Percentiles rank a stretch among this genome's conserved stretches.
These are phyloP conservation scores for Lycaon pictus DNA, from an alignment of 2,113 vertebrate species.

Conservation along the genomic window DNA sequence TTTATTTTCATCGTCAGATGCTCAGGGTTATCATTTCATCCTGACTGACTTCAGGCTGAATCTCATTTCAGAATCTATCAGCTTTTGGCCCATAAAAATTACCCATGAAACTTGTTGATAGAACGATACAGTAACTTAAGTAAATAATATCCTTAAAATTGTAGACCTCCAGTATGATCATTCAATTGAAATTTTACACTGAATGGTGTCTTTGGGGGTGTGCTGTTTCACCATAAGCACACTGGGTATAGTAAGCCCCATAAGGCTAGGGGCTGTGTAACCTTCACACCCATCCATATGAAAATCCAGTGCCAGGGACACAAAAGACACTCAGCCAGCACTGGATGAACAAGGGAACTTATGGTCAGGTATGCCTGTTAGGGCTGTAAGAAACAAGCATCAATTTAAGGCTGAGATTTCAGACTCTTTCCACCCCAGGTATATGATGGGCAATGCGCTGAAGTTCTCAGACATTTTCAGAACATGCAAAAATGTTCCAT, in stretches of 20 bases:
- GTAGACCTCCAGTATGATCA: neutral
- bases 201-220: neutral
- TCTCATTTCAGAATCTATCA: conserved; percentile 46
- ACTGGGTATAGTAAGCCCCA: neutral
- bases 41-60: conserved; percentile 4
- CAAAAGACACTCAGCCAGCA: neutral
- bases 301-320: neutral
- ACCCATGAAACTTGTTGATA: neutral
- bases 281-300: neutral
- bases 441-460: neutral
- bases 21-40: conserved; percentile 33
- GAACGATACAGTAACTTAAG: neutral
- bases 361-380: neutral
- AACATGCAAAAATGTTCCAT: neutral
- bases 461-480: neutral
- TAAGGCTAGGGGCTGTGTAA: neutral
- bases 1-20: conserved; percentile 47
- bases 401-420: neutral
- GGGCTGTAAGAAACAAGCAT: neutral
- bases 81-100: conserved; percentile 52
- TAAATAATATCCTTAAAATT: conserved; percentile 15
- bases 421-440: neutral
- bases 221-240: neutral
- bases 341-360: neutral
- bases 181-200: neutral